phyloP scores from a whole-genome alignment of 2,888 invertebrate genomes.

The Marasmarcha lunaedactyla region DNA sequence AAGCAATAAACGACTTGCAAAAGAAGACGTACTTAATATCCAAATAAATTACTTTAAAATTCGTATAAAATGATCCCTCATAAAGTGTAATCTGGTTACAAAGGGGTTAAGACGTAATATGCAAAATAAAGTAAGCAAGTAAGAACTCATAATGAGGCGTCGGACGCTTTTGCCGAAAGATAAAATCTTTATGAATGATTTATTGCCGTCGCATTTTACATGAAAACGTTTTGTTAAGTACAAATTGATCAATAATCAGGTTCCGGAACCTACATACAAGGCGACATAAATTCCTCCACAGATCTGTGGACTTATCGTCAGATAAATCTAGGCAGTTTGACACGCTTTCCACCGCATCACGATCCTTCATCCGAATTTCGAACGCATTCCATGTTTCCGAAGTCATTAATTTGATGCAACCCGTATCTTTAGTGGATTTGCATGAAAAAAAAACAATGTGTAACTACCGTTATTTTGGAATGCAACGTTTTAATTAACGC shows the following conservation, averaged over 20 bases:
- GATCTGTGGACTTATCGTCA: not conserved
- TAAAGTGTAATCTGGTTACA: too few relatives aligned
- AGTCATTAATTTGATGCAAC: not conserved
- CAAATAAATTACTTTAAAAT: too few relatives aligned
- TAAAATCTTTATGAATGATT: slow-evolving; percentile 7
- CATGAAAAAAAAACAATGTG: not conserved
- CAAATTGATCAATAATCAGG: not conserved
- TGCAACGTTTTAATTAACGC: not conserved
- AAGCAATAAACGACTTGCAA: too few relatives aligned
- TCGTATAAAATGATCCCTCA: too few relatives aligned
- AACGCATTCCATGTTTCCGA: too few relatives aligned
- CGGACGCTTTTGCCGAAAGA: slow-evolving; percentile 11
- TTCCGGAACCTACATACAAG: not conserved
- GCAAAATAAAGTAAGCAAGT: too few relatives aligned
- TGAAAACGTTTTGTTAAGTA: not conserved
- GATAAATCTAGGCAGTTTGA: not conserved
- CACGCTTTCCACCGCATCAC: not conserved
- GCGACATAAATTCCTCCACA: not conserved
- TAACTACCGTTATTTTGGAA: not conserved
- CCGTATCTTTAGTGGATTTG: not conserved
- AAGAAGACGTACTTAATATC: too few relatives aligned
- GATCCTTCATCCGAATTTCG: too few relatives aligned
- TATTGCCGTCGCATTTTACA: not conserved
- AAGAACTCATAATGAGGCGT: slow-evolving; percentile 1
- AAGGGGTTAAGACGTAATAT: too few relatives aligned